Conservation (phyloP, 2,888 invertebrate species). For the Tiliacea citrago region DNA sequence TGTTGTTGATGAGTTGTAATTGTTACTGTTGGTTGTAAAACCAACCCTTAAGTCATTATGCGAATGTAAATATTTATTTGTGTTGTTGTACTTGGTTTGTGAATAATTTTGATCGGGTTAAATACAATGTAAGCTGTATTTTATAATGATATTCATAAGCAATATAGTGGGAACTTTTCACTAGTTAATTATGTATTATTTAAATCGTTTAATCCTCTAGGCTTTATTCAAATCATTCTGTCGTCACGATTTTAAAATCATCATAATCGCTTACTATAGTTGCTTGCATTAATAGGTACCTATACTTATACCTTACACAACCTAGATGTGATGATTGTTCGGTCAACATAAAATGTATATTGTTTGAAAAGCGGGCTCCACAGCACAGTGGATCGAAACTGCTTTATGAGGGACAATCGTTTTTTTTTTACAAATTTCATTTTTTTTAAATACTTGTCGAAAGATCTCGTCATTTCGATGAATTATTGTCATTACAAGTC, state of each 20-base stretch:
- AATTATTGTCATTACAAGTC: too few relatives aligned
- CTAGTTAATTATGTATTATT: conserved; percentile 50
- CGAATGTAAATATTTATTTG: conserved; percentile 46
- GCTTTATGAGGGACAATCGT: too few relatives aligned
- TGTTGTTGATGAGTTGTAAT: conserved; percentile 41
- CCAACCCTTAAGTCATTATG: conserved; percentile 52
- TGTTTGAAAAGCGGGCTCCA: too few relatives aligned
- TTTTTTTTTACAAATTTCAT: too few relatives aligned
- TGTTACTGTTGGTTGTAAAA: conserved; percentile 47
- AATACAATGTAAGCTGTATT: conserved; percentile 1
- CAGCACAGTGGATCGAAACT: too few relatives aligned
- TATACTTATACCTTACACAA: background rate
- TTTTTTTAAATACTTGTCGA: too few relatives aligned
- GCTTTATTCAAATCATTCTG: conserved; percentile 31
- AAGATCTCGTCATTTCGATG: too few relatives aligned
- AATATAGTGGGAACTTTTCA: conserved; percentile 38
- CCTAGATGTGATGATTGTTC: background rate
- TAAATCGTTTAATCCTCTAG: conserved; percentile 47
- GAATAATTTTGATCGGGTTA: conserved; percentile 1
- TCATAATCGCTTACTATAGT: conserved; percentile 14
- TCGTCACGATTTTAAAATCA: conserved; percentile 45
- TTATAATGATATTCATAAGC: conserved; percentile 18
- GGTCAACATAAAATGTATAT: background rate
- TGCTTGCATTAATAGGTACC: background rate
- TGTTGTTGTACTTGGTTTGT: background rate